A percentile compares a stretch with the other conserved stretches of the same genome.
These are phyloP conservation scores for Mythimna lalbum DNA, from an alignment of 2,888 invertebrate species.

Conservation along the genomic window DNA sequence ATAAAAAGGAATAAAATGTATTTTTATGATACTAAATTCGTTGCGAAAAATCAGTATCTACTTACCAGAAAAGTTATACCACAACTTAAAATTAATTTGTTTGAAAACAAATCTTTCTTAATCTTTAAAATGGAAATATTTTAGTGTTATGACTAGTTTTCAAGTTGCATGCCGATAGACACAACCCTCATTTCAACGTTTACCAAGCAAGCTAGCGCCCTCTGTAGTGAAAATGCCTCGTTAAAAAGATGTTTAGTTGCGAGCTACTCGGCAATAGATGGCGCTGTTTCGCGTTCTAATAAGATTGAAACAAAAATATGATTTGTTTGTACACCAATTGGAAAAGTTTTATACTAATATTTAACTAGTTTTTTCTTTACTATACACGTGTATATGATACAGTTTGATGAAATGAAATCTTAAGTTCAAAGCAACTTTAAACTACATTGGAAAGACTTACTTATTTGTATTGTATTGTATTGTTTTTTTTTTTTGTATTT, in stretches of 20 bases:
- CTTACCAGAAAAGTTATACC: no score
- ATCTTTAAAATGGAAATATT: background rate
- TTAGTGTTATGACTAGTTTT: background rate
- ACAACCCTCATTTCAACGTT: background rate
- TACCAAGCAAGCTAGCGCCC: constrained; percentile 69
- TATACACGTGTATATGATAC: no score
- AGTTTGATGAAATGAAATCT: no score
- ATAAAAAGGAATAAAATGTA: no score
- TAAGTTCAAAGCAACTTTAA: background rate
- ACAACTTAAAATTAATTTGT: background rate
- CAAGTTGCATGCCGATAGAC: background rate
- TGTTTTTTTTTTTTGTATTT: no score
- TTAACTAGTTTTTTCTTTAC: no score
- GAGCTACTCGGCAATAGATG: constrained; percentile 83
- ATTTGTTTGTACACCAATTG: background rate
- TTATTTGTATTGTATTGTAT: no score
- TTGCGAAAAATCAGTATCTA: no score
- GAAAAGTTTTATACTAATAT: background rate
- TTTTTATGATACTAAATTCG: no score
- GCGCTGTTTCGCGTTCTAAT: constrained; percentile 68
- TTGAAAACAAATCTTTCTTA: background rate
- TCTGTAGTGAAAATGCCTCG: constrained; percentile 62
- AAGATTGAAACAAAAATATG: constrained; percentile 23
- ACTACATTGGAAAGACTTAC: background rate
- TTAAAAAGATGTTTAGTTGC: constrained; percentile 31